These are phyloP conservation scores for Melanotaenia parkinsoni DNA, from an alignment of 2,797 vertebrate species.

Conservation along the genomic window DNA sequence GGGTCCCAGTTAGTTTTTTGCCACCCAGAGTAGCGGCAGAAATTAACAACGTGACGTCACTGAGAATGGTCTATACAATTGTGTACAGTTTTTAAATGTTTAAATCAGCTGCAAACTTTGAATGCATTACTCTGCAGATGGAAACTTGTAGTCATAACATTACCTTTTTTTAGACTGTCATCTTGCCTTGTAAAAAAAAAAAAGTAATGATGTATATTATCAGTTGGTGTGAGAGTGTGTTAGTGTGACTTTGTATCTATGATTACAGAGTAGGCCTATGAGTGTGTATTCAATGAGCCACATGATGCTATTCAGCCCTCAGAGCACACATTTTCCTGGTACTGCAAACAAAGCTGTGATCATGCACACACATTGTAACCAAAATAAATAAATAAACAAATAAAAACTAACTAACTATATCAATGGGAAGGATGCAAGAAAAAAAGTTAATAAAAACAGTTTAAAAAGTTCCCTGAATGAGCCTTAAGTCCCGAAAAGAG, in stretches of 20 bases:
- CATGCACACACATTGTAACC: constrained; percentile 21
- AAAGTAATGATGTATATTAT: not conserved
- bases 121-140: too few relatives aligned
- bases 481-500: too few relatives aligned
- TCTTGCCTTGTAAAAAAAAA: not conserved
- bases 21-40: too few relatives aligned
- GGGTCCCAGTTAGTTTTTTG: too few relatives aligned
- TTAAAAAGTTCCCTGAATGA: too few relatives aligned
- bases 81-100: too few relatives aligned
- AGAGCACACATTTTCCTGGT: constrained; percentile 32
- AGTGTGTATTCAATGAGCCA: constrained; percentile 8
- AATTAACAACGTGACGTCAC: too few relatives aligned
- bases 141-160: not conserved
- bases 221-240: not conserved
- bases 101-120: too few relatives aligned
- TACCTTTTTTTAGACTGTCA: not conserved
- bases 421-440: too few relatives aligned
- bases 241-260: constrained; percentile 10
- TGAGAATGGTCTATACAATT: too few relatives aligned
- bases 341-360: constrained; percentile 55
- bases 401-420: too few relatives aligned
- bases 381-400: constrained; percentile 30
- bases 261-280: not conserved
- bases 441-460: too few relatives aligned
- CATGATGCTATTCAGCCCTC: constrained; percentile 28